Evolutionary conservation across 1,140 invertebrate species (phyloP), one percentile per base, ranked within the genome.

Genomic region (Bombus consobrinus): DNA sequence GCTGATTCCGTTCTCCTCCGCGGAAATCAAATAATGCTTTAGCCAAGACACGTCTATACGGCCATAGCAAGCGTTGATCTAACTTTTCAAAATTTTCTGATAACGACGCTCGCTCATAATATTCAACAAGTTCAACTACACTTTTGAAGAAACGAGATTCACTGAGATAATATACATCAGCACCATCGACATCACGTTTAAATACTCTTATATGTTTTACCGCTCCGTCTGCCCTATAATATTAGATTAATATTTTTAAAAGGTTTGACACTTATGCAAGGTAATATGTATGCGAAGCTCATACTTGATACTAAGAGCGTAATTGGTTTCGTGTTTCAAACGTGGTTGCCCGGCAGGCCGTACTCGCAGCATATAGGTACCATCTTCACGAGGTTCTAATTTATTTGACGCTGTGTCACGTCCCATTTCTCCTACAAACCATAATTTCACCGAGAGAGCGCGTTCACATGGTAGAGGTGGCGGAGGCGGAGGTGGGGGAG

Each of bases 201-300:
- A 96, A 98, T 89, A 99, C 97, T 94, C 98, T 97, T 96, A 99
- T 99, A 94, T 99, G 98, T 94, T 99, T 98, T 64, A 98, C 98
- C 81, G 97, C 97, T 93, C 97, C 97, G 90, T 97, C 97, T 87
- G 97, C 97, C 93, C 98, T 98, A 92, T 59, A 75, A 85, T 3
- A n/a, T 47, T 57, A 57, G 32, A 43, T 37, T 57, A 10, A 39
- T 41, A 37, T 39, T 59, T 74, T 81, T 59, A n/a, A 68, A 18
- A 32, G 64, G 18, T 9, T 47, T 47, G 25, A 43, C 47, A 18
- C 47, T 22, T 28, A 10, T 9, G 57, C 1, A 41, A 74, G 22
- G 32, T 25, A 39, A 77, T 32, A 77, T 28, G 18, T 71, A 59
- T 15, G 18, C 59, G 6, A 47, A 32, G 5, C 32, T 66, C 97